Evolutionary conservation across 2,888 invertebrate genomes (phyloP), one percentile per base, ranked within the genome.

Genomic region (Coleophora flavipennella): DNA sequence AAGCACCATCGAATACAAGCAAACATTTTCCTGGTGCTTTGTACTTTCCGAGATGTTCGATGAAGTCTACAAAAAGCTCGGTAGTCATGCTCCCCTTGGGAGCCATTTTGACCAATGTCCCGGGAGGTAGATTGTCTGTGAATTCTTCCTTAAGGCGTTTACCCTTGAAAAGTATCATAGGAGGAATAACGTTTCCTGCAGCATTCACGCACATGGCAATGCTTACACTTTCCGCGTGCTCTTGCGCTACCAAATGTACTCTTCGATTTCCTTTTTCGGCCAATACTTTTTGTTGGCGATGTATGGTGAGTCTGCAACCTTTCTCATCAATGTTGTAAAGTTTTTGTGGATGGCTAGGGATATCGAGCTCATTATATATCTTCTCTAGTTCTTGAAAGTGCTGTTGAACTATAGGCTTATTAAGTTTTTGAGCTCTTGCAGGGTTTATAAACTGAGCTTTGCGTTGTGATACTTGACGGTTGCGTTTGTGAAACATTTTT

Each of bases 401-500:
- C 10, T 29, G 10, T 4, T 29, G n/a, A 6, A 29, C 29, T 9
- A 29, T 29, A 9, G 4, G 10, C 11, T 11, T 29, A 9, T 29
- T 29, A 7, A 29, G 11, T 9, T 29, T 29, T 9, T 29, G 29
- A 3, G 29, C 29, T 39, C 53, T 45, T 8, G 48, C 54, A 4
- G 51, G 47, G 42, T 54, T 57, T 51, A 55, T 53, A 20, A 52
- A 48, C 31, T 55, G 53, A 9, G 53, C 53, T 38, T 53, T 51
- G 48, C 48, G 42, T 38, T 14, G 31, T 13, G 51, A 50, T 40
- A 51, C 42, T 4, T 29, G 3, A 8, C 9, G 29, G 11, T 29
- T 10, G 4, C 29, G 29, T 7, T 7, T 29, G 9, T 9, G 29
- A 9, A 29, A 29, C 2, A 29, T n/a, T 7, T 7, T 29, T 8